Evolutionary conservation across 2,113 vertebrate genomes (phyloP).

Genomic region (Psammodynastes pulverulentus): DNA sequence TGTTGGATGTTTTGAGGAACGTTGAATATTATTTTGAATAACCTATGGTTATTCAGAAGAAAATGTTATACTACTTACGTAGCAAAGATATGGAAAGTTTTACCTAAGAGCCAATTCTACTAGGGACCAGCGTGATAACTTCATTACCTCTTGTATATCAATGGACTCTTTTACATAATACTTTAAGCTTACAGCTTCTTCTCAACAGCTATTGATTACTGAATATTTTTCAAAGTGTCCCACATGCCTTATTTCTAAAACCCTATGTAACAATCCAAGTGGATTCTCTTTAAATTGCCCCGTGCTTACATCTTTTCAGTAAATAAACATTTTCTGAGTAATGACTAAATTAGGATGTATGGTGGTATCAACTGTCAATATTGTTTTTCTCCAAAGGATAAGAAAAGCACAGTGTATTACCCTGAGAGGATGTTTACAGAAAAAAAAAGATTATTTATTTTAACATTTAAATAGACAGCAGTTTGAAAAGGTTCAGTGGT

Average conservation of each 20-base stretch:
- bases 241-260: constrained; percentile 20
- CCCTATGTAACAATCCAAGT: constrained; percentile 1
- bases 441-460: constrained; percentile 41
- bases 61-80: neutral
- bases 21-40: neutral
- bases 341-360: constrained; percentile 58
- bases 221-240: neutral
- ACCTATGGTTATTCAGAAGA: neutral
- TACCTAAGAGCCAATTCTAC: neutral
- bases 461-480: constrained; percentile 51
- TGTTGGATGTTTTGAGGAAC: neutral
- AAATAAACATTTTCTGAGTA: constrained; percentile 43
- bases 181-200: neutral
- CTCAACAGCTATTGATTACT: neutral
- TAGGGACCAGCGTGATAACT: neutral
- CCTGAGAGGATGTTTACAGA: constrained; percentile 42
- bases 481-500: constrained; percentile 50
- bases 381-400: constrained; percentile 37
- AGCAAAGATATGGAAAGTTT: neutral
- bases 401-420: constrained; percentile 37
- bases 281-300: constrained; percentile 37
- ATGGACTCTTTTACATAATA: neutral
- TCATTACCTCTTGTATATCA: neutral
- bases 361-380: constrained; percentile 29
- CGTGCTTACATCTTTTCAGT: constrained; percentile 20